Conservation (phyloP, 2,113 vertebrate species). For the Orientallactaga bullata region DNA sequence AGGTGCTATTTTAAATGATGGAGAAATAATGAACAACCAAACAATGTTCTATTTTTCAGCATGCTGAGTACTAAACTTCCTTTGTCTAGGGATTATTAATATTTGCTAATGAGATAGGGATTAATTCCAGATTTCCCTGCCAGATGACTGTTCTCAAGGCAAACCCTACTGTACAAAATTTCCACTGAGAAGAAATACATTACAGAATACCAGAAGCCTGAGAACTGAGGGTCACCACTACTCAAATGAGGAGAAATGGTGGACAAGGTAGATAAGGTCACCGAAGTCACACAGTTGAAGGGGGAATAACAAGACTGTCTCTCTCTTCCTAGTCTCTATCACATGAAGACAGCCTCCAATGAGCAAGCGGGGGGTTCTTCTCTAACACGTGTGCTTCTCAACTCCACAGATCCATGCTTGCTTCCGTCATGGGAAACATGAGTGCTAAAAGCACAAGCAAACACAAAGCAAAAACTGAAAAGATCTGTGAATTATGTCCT, state of each 20-base stretch:
- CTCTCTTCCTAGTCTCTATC: not conserved
- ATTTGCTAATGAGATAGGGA: constrained; percentile 19
- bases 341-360: not conserved
- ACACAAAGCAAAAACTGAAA: not conserved
- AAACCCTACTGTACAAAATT: not conserved
- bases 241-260: not conserved
- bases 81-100: not conserved
- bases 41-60: not conserved
- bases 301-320: not conserved
- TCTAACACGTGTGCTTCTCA: not conserved
- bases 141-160: not conserved
- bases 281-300: not conserved
- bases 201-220: not conserved
- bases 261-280: not conserved
- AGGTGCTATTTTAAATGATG: not conserved
- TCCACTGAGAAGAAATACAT: not conserved
- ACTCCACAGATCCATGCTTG: not conserved
- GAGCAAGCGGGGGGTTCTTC: not conserved
- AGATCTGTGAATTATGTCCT: not conserved
- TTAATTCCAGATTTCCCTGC: not conserved
- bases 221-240: not conserved
- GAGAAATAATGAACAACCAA: constrained; percentile 1
- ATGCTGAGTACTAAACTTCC: not conserved
- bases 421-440: not conserved
- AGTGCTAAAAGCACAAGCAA: not conserved